phyloP scores from a whole-genome alignment of 2,888 invertebrate species.

The Portevinia maculata region DNA sequence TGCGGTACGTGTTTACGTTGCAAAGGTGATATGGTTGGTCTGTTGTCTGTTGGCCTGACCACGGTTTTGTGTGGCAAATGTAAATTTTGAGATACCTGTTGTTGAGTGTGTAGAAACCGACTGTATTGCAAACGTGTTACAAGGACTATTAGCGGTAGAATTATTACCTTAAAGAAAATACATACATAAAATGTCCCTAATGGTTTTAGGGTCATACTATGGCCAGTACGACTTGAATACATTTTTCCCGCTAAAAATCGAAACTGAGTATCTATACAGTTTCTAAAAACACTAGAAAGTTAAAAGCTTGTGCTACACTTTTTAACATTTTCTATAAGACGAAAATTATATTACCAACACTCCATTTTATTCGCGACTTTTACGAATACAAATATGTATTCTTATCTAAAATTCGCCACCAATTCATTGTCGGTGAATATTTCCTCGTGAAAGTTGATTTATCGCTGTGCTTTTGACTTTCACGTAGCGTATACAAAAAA shows the following conservation, averaged over 20 bases:
- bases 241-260: too few species aligned
- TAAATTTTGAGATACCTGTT: slow-evolving; percentile 36
- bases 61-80: slow-evolving; percentile 29
- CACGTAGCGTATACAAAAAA: not conserved
- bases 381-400: not conserved
- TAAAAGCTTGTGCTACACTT: too few species aligned
- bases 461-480: slow-evolving; percentile 17
- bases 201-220: too few species aligned
- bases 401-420: slow-evolving; percentile 1
- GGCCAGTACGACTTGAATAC: too few species aligned
- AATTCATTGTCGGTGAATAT: not conserved
- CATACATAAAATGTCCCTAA: too few species aligned
- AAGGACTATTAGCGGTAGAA: not conserved
- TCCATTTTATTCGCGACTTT: not conserved
- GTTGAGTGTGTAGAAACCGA: slow-evolving; percentile 4
- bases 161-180: too few species aligned
- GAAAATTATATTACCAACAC: too few species aligned
- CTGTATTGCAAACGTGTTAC: slow-evolving; percentile 3
- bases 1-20: slow-evolving; percentile 61
- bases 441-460: slow-evolving; percentile 29
- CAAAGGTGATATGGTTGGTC: slow-evolving; percentile 33
- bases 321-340: too few species aligned
- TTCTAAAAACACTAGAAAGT: too few species aligned
- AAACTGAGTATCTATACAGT: too few species aligned
- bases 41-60: slow-evolving; percentile 25